Conservation (phyloP, 1,140 invertebrate species). For the Dreissena rostriformis region DNA sequence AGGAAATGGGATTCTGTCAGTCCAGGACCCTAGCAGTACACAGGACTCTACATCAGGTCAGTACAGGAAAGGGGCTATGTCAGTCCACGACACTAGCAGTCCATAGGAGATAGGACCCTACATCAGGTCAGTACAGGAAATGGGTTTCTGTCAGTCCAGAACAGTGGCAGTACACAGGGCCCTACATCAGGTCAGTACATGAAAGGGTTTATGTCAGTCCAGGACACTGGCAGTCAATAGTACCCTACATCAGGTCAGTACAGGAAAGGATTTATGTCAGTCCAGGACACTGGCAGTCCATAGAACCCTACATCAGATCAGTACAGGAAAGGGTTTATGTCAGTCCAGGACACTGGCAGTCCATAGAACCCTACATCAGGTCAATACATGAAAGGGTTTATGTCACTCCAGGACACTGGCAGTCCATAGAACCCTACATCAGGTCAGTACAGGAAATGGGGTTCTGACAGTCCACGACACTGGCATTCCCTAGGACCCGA, state of each 20-base stretch:
- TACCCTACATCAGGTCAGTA: too few species aligned
- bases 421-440: constrained; percentile 90
- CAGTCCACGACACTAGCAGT: too few species aligned
- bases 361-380: constrained; percentile 87
- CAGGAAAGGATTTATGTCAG: neutral
- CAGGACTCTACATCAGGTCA: too few species aligned
- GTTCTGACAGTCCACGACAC: constrained; percentile 96
- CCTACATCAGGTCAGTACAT: constrained; percentile 71
- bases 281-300: too few species aligned
- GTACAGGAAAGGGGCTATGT: too few species aligned
- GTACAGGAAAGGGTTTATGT: constrained; percentile 98
- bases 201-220: too few species aligned
- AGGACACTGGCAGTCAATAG: too few species aligned
- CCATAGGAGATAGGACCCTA: constrained; percentile 80
- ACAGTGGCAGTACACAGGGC: too few species aligned
- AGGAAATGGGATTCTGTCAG: too few species aligned
- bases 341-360: constrained; percentile 96
- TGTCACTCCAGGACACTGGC: constrained; percentile 96
- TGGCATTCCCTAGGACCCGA: constrained; percentile 98
- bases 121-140: constrained; percentile 93
- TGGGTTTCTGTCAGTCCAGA: constrained; percentile 94
- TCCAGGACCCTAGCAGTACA: too few species aligned
- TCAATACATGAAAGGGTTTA: constrained; percentile 93
- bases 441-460: constrained; percentile 88
- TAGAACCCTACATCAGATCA: too few species aligned